A percentile compares a stretch with the other conserved stretches of the same genome.
phyloP scores from a whole-genome alignment of 1,140 invertebrate species.

The Eueides isabella region DNA sequence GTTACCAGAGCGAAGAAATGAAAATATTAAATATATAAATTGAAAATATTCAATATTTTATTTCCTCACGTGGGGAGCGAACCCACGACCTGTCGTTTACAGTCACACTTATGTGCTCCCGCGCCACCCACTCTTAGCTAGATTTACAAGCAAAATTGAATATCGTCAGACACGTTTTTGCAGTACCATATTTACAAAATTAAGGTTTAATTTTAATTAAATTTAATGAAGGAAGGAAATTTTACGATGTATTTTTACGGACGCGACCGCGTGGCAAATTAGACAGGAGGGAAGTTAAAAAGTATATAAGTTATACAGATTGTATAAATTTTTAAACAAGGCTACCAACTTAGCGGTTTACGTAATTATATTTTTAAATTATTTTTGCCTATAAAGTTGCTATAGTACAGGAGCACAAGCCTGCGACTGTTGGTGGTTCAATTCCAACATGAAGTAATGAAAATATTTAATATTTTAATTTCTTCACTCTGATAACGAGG shows the following conservation, averaged over 20 bases:
- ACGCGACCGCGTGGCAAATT: not conserved
- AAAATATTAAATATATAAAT: too few relatives aligned
- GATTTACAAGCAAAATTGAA: not conserved
- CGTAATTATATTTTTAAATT: not conserved
- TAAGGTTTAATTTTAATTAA: conserved; percentile 7
- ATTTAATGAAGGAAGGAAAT: not conserved
- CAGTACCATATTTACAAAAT: not conserved
- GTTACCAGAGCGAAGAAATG: too few relatives aligned
- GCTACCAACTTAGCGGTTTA: not conserved
- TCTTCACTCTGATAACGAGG: not conserved
- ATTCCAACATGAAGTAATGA: not conserved
- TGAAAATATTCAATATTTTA: too few relatives aligned
- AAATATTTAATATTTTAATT: not conserved
- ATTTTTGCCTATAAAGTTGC: too few relatives aligned
- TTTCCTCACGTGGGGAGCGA: too few relatives aligned
- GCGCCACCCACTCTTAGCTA: too few relatives aligned
- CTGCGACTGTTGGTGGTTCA: not conserved
- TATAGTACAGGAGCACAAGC: too few relatives aligned
- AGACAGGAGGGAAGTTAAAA: not conserved
- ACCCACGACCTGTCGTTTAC: too few relatives aligned
- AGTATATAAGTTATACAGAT: not conserved
- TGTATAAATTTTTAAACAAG: not conserved
- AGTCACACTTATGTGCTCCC: too few relatives aligned
- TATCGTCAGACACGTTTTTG: not conserved
- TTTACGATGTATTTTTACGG: not conserved